These are phyloP conservation scores for Zosterops borbonicus DNA, from an alignment of 2,113 vertebrate genomes.

Conservation along the genomic window DNA sequence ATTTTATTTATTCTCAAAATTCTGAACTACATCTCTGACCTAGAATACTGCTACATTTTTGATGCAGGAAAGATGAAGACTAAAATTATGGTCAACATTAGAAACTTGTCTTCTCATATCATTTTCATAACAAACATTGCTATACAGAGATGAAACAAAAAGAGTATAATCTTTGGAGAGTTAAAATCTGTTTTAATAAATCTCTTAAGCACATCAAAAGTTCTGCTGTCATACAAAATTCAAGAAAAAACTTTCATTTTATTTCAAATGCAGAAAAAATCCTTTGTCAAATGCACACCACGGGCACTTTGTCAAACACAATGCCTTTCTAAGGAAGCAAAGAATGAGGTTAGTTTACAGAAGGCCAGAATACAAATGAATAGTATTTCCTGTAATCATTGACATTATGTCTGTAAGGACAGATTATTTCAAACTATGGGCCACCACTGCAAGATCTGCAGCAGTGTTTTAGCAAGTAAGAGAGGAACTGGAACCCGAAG, in stretches of 20 bases:
- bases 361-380: background rate
- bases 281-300: background rate
- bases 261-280: background rate
- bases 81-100: background rate
- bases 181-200: background rate
- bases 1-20: background rate
- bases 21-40: background rate
- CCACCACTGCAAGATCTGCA: background rate
- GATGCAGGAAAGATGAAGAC: background rate
- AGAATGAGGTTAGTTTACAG: background rate
- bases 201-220: background rate
- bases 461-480: background rate
- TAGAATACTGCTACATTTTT: background rate
- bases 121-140: background rate
- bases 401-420: background rate
- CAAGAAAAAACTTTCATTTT: background rate
- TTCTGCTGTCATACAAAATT: background rate
- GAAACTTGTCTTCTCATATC: background rate
- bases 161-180: background rate
- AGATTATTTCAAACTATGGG: background rate
- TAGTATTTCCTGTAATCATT: background rate
- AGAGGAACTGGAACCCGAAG: background rate
- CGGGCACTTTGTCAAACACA: background rate
- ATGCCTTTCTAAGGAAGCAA: background rate
- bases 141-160: background rate